Conservation (phyloP, 2,888 invertebrate species). For the Nycteola revayana region DNA sequence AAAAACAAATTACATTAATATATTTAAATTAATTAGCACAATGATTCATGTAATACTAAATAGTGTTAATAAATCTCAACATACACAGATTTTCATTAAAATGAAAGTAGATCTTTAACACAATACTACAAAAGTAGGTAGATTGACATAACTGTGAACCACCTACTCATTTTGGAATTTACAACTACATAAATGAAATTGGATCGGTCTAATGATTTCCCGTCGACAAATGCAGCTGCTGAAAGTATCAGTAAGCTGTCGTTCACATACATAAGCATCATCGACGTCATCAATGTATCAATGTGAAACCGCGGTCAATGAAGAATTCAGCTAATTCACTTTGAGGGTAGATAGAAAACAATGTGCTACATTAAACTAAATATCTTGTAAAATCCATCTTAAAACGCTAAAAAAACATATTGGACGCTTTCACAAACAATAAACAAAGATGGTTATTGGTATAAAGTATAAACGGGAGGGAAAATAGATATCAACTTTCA, state of each 20-base stretch:
- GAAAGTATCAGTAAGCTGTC: slow-evolving; percentile 12
- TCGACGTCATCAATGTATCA: slow-evolving; percentile 80
- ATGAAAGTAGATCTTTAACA: slow-evolving; percentile 9
- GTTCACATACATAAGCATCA: slow-evolving; percentile 23
- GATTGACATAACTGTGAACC: slow-evolving; percentile 7
- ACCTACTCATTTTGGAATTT: background rate
- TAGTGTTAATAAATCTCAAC: no score
- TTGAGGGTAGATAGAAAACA: slow-evolving; percentile 64
- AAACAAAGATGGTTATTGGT: slow-evolving; percentile 61
- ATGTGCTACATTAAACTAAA: slow-evolving; percentile 36
- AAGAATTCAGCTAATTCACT: slow-evolving; percentile 34
- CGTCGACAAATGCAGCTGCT: slow-evolving; percentile 4
- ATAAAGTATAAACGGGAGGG: slow-evolving; percentile 42
- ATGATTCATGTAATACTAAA: no score
- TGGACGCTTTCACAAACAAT: slow-evolving; percentile 49
- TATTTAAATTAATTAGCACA: no score
- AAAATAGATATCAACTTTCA: slow-evolving; percentile 38
- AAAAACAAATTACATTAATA: slow-evolving; percentile 25
- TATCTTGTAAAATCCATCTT: slow-evolving; percentile 23
- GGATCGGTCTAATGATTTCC: background rate
- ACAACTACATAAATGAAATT: slow-evolving; percentile 3
- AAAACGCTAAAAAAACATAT: slow-evolving; percentile 26
- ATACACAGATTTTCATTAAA: no score
- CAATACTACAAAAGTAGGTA: slow-evolving; percentile 7
- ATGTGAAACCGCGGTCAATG: slow-evolving; percentile 61